Base-by-base conservation (phyloP, 2,888 invertebrate genomes). In the Cheilosia impressa region DNA sequence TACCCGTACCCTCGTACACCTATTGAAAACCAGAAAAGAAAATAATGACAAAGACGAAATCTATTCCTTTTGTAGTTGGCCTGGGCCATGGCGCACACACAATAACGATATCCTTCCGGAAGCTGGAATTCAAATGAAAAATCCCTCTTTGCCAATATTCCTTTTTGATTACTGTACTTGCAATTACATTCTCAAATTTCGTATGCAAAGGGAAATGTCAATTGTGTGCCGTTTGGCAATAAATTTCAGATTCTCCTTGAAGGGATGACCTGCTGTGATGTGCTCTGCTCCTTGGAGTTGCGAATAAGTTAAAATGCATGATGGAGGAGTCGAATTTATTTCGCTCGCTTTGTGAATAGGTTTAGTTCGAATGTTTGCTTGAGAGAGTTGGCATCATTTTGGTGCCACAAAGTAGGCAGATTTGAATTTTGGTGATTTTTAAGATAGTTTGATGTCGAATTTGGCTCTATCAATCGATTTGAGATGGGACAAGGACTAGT, bases 161-260 rank as follows among this genome's bases (percentile, higher is more conserved):
- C 10, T 62, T 52, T 27, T 69, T 38, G 53, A 19, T 63, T 55
- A 58, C 55, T 57, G 13, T 60, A 47, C 31, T 52, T 72, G 72
- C 79, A 78, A 78, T 71, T 79, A 72, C 66, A 66, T 66, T 78
- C 58, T 52, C 22, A 65, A 79, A 71, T 72, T 79, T 63, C 41
- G 69, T 78, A 69, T 78, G 78, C 78, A 78, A 71, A 71, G 63
- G 41, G 43, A 78, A 69, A 68, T 9, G 73, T 75, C 65, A 65
- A 75, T 38, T 65, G 34, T 65, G 58, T 76, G 75, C 43, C 38
- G 47, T 77, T 69, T 69, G 69, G 68, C 68, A 77, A 77, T 69
- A 62, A 69, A 77, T 77, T 69, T 22, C n/a, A 13, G 41, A 65
- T 57, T 69, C 19, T 47, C 69, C 6, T 47, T 22, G 38, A 45